These are phyloP conservation scores for Mythimna impura DNA, from an alignment of 2,888 invertebrate genomes.

Conservation along the genomic window DNA sequence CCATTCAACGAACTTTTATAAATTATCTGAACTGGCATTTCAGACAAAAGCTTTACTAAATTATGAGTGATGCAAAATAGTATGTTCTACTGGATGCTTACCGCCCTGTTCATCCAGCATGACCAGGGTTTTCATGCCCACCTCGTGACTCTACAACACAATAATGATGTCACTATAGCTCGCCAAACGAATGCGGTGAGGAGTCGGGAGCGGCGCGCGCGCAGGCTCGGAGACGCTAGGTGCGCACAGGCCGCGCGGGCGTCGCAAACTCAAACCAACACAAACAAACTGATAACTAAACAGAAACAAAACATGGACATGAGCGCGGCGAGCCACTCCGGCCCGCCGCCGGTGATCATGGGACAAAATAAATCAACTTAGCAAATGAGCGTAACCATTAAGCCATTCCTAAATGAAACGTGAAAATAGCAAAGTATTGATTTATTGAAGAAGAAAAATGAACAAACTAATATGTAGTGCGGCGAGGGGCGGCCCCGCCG, in stretches of 20 bases:
- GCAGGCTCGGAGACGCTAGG: constrained; percentile 57
- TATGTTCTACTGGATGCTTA: constrained; percentile 94
- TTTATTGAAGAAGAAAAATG: constrained; percentile 85
- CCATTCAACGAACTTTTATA: constrained; percentile 84
- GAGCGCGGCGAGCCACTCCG: constrained; percentile 67
- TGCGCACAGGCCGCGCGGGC: constrained; percentile 75
- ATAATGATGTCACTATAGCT: constrained; percentile 91
- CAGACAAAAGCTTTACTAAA: constrained; percentile 89
- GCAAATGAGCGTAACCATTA: constrained; percentile 88
- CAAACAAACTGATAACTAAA: constrained; percentile 86
- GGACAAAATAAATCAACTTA: constrained; percentile 83
- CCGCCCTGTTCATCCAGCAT: constrained; percentile 99
- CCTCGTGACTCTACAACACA: constrained; percentile 99
- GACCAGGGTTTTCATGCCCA: constrained; percentile 99
- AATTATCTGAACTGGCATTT: constrained; percentile 87
- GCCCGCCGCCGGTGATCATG: constrained; percentile 72
- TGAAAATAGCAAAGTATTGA: constrained; percentile 86
- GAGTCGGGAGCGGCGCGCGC: constrained; percentile 78
- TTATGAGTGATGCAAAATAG: constrained; percentile 88
- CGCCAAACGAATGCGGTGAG: constrained; percentile 87
- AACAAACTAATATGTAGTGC: constrained; percentile 85
- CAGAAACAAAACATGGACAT: constrained; percentile 83
- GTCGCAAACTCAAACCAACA: constrained; percentile 82
- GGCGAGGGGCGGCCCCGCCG: constrained; percentile 86
- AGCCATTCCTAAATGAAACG: constrained; percentile 89